Conservation (phyloP, 1,140 invertebrate species). For the Eupeodes corollae region DNA sequence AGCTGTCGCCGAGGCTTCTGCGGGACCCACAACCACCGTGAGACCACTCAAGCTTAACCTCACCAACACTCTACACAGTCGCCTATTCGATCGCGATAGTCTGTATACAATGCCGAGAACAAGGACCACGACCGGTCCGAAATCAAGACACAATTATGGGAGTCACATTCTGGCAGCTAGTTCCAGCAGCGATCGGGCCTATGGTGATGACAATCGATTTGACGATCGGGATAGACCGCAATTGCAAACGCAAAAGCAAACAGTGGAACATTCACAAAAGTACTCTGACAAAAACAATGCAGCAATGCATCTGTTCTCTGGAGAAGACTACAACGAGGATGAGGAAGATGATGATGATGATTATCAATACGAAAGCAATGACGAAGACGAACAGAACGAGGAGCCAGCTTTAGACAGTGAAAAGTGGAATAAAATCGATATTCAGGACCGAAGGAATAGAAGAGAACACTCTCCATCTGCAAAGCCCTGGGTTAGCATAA, state of each 20-base stretch:
- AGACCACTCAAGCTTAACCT: not conserved
- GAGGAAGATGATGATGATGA: not conserved
- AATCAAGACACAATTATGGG: not conserved
- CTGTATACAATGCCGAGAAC: not conserved
- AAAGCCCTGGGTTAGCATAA: too few relatives aligned
- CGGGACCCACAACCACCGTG: too few relatives aligned
- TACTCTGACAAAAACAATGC: too few relatives aligned
- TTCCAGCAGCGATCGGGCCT: not conserved
- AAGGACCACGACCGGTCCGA: slow-evolving; percentile 2
- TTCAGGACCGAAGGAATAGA: too few relatives aligned
- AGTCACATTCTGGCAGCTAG: not conserved
- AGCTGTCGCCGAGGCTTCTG: not conserved
- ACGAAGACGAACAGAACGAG: too few relatives aligned
- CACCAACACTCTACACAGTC: not conserved
- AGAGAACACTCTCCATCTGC: too few relatives aligned
- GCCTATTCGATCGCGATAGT: slow-evolving; percentile 4
- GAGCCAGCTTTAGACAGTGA: too few relatives aligned
- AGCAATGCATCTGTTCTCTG: too few relatives aligned
- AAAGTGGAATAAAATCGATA: too few relatives aligned
- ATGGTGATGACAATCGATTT: not conserved
- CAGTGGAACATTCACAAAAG: too few relatives aligned
- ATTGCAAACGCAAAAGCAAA: too few relatives aligned
- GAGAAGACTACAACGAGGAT: not conserved
- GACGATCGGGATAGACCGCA: not conserved
- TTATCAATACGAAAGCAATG: not conserved